Base-by-base conservation (phyloP, 2,113 vertebrate genomes). In the Triplophysa tibetana region DNA sequence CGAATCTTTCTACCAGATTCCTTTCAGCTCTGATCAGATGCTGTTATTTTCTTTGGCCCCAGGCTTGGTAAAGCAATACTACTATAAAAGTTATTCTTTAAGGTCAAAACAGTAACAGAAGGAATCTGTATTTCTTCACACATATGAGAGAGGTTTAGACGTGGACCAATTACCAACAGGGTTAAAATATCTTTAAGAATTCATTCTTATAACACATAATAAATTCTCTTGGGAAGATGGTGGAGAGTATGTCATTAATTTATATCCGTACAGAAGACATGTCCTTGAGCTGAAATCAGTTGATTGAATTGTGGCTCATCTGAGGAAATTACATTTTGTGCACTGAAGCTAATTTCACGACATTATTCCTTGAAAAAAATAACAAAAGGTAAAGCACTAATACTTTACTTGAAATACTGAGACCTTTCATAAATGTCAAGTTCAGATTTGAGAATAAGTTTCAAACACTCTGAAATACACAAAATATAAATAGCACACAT, bases 61-160 rank as follows among this genome's bases (percentile, higher is more conserved):
- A n/a, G 17, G 52, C 41, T 75, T 48, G 17, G 8, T 75, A 61
- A 75, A 75, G 73, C 73, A 62, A 62, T 75, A 63, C 38, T 5
- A 1, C 21, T 60, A 58, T 33, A 9, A 19, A 73, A 61, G 21
- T 19, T 10, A 41, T 54, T 58, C 29, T 72, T 0, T 72, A 21
- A 56, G 17, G 10, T 38, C 33, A n/a, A 60, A 61, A 24, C 33
- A 38, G 33, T 38, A 38, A 38, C 0, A 45, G 33, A 61, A 45
- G 3, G 69, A 38, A 26, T 72, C 19, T 56, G 26, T n/a, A 9
- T 43, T 11, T 45, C 41, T 41, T 67, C 33, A 43, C 23, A 5
- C 8, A 11, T 8, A 63, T 16, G 14, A 75, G 14, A 75, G n/a
- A 23, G 8, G n/a, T 62, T 75, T 8, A 26, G 58, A 63, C 21